phyloP scores from a whole-genome alignment of 2,797 vertebrate genomes.

The Aeoliscus strigatus region DNA sequence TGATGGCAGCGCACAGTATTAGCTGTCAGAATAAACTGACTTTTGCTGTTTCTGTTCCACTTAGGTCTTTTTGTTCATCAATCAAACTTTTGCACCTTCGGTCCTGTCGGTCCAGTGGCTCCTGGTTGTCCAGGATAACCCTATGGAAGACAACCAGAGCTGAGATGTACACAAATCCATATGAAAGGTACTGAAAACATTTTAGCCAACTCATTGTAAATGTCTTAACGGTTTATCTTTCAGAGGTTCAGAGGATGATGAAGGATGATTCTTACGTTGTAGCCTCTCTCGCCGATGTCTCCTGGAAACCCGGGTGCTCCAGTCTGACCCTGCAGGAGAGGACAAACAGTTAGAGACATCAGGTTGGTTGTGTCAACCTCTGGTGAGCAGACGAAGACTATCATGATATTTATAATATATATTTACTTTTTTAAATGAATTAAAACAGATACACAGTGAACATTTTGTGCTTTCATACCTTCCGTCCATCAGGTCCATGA shows the following conservation, averaged over 20 bases:
- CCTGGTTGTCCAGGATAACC: constrained; percentile 67
- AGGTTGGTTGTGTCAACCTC: neutral
- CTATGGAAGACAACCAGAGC: constrained; percentile 42
- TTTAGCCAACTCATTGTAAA: too few relatives aligned
- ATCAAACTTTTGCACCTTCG: too few relatives aligned
- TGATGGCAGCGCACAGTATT: too few relatives aligned
- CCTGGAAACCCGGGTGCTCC: constrained; percentile 71
- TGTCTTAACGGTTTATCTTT: too few relatives aligned
- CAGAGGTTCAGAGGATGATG: too few relatives aligned
- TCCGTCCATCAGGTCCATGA: constrained; percentile 57
- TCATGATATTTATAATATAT: too few relatives aligned
- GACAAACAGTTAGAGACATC: neutral
- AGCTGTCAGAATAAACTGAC: too few relatives aligned
- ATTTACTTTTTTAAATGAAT: too few relatives aligned
- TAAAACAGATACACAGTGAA: too few relatives aligned
- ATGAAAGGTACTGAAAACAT: too few relatives aligned
- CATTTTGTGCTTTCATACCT: constrained; percentile 45
- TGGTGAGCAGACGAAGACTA: neutral
- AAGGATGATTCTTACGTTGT: constrained; percentile 64
- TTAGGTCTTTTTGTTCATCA: too few relatives aligned
- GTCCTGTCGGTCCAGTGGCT: constrained; percentile 42
- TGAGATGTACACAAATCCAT: neutral
- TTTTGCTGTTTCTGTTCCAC: too few relatives aligned
- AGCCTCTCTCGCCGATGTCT: constrained; percentile 71
- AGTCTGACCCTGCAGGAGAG: constrained; percentile 65